Evolutionary conservation across 1,140 invertebrate species (phyloP), one percentile per base, ranked within the genome.

Genomic region (Dendroctonus ponderosae): DNA sequence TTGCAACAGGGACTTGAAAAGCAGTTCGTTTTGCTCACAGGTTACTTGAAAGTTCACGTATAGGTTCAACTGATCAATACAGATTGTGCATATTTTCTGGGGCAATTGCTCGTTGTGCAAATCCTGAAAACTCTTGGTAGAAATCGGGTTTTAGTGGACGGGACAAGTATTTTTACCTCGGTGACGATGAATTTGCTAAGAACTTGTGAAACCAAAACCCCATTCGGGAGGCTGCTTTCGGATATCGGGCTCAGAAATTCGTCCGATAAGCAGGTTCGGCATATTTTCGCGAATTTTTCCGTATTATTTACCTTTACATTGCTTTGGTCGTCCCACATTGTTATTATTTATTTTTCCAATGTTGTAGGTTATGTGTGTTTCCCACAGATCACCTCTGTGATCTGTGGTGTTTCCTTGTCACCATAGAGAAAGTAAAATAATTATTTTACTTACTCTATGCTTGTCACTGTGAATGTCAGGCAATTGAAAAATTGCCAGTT

Each of bases 61-160:
- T 42, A 53, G n/a, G 38, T 52, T 66, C n/a, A 74, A 26, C 42
- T 70, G 62, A 12, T 44, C 56, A 9, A 70, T 44, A 51, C 72
- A 74, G 39, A 38, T 40, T 15, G 65, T 62, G 57, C 72, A 74
- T 26, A 74, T 67, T 44, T 72, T 58, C 52, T 69, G 62, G 7
- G 72, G 72, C 42, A 72, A 57, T n/a, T 14, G 40, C 43, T 71
- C 67, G 15, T 66, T 49, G 51, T 53, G 38, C 14, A 70, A 48
- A 40, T 60, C 59, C 61, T 56, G 48, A 60, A 69, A 66, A 9
- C 44, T n/a, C 48, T n/a, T 46, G 40, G 7, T 12, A 59, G 11
- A 11, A 49, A n/a, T 40, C 37, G 12, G 43, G 65, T 62, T 51
- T 65, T 46, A 3, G 66, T n/a, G 44, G 43, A 44, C 4, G 46